These are phyloP conservation scores for Masticophis lateralis DNA, from an alignment of 2,797 vertebrate genomes.

Conservation along the genomic window DNA sequence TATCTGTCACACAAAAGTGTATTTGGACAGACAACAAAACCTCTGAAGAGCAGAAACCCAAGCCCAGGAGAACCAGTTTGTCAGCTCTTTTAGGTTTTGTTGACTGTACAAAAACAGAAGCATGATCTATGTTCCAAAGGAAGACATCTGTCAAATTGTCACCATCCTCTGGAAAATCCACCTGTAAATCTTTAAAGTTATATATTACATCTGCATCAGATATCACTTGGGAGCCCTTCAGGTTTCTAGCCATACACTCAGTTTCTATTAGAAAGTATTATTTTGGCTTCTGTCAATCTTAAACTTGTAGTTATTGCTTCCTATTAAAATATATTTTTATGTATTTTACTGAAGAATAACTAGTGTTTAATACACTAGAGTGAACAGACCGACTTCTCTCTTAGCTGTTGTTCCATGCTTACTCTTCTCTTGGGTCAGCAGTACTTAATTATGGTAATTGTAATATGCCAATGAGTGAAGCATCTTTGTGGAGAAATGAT, in stretches of 20 bases:
- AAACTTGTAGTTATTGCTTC: neutral
- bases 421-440: neutral
- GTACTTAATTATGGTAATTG: neutral
- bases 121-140: neutral
- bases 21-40: neutral
- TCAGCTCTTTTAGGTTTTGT: conserved; percentile 19
- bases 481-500: neutral
- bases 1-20: conserved; percentile 26
- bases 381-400: neutral
- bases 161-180: neutral
- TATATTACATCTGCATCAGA: neutral
- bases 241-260: neutral
- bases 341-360: neutral
- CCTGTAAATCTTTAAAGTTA: neutral
- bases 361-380: neutral
- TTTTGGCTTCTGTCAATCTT: neutral
- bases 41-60: conserved; percentile 25
- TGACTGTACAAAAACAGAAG: conserved; percentile 4
- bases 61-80: conserved; percentile 9
- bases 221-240: neutral
- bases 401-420: neutral
- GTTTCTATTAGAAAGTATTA: fast-evolving
- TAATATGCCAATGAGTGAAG: too few species aligned
- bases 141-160: neutral
- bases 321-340: neutral